Evolutionary conservation across 2,797 vertebrate genomes (phyloP).

Genomic region (Scolopax bukidnonensis): DNA sequence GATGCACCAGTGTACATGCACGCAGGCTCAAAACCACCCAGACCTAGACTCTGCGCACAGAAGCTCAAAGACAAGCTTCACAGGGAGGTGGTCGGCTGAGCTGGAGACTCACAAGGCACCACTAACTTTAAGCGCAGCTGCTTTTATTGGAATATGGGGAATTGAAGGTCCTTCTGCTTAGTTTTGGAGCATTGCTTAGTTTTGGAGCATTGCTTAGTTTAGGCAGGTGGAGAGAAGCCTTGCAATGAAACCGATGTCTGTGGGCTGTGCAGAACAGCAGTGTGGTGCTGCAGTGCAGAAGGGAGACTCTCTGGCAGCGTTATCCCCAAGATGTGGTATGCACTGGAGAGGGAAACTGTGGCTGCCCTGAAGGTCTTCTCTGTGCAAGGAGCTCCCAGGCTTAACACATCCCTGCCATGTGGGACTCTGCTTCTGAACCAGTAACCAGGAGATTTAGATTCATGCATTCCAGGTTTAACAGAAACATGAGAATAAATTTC

Average conservation of each 20-base stretch:
- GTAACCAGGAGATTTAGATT: not conserved
- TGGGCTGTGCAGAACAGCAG: not conserved
- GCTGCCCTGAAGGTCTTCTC: not conserved
- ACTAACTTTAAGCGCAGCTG: not conserved
- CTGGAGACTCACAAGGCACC: not conserved
- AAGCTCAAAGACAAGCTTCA: not conserved
- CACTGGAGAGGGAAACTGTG: not conserved
- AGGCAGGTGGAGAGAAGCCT: not conserved
- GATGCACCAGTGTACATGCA: not conserved
- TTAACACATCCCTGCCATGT: rapidly evolving
- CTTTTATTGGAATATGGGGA: not conserved
- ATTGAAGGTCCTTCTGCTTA: not conserved
- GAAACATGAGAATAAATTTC: not conserved
- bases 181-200: not conserved
- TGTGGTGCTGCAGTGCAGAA: not conserved
- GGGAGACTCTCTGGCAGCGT: not conserved
- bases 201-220: not conserved
- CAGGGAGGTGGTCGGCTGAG: not conserved
- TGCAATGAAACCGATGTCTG: not conserved
- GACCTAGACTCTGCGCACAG: not conserved
- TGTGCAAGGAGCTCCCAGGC: not conserved
- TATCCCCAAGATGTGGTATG: not conserved
- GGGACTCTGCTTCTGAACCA: not conserved
- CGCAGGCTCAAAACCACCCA: not conserved
- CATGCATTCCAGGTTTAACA: not conserved